These are phyloP conservation scores for Pandion haliaetus DNA, from an alignment of 2,113 vertebrate genomes.

Conservation along the genomic window DNA sequence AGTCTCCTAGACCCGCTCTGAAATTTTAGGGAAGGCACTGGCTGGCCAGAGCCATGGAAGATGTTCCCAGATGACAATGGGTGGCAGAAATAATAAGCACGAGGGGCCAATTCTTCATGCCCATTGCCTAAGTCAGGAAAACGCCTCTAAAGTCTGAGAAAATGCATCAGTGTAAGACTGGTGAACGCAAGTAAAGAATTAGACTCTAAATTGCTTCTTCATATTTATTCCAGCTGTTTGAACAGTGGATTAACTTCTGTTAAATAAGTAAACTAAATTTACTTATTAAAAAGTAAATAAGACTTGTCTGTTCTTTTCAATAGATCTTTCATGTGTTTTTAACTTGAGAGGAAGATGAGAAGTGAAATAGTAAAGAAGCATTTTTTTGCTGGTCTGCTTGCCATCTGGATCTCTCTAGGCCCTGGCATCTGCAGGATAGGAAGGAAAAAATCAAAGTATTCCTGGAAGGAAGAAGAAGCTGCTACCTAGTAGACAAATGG, in stretches of 20 bases:
- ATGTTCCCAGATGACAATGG: background rate
- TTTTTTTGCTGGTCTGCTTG: conserved; percentile 64
- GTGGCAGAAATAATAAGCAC: background rate
- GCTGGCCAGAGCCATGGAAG: background rate
- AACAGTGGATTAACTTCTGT: conserved; percentile 53
- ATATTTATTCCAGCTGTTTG: conserved; percentile 47
- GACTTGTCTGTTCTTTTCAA: conserved; percentile 59
- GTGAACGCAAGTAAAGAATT: conserved; percentile 1
- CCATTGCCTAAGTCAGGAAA: background rate
- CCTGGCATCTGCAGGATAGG: conserved; percentile 70
- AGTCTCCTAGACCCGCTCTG: background rate
- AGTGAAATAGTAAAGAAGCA: conserved; percentile 55
- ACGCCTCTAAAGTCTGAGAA: background rate
- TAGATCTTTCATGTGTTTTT: conserved; percentile 66
- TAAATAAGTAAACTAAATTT: conserved; percentile 58
- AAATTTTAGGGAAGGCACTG: background rate
- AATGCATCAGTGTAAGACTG: conserved; percentile 32
- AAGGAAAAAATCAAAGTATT: conserved; percentile 63
- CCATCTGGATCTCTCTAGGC: conserved; percentile 69
- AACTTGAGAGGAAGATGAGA: conserved; percentile 65
- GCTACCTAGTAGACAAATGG: conserved; percentile 68
- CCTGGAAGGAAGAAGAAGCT: conserved; percentile 65
- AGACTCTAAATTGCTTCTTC: conserved; percentile 9
- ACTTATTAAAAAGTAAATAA: conserved; percentile 65
- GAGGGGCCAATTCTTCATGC: background rate